Conservation (phyloP, 2,113 vertebrate genomes). For the Meles meles region DNA sequence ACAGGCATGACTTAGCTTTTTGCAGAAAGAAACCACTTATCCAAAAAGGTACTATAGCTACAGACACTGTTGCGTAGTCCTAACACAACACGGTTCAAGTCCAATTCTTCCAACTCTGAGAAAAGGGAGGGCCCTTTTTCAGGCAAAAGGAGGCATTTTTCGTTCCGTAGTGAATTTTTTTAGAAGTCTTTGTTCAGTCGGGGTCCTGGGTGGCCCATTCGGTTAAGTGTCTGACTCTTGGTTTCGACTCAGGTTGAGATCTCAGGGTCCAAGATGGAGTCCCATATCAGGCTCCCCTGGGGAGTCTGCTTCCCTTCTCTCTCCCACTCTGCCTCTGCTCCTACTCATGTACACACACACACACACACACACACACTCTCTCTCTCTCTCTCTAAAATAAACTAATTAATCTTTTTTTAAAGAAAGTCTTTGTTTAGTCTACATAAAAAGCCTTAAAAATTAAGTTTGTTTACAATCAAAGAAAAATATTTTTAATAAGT, state of each 20-base stretch:
- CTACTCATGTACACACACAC: background rate
- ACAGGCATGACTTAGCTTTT: background rate
- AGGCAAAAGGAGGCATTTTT: background rate
- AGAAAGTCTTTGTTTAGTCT: background rate
- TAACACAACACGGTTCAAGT: background rate
- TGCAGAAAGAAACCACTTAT: background rate
- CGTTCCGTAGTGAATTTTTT: background rate
- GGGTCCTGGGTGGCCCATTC: background rate
- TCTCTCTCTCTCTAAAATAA: background rate
- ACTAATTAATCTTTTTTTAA: background rate
- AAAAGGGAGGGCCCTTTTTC: background rate
- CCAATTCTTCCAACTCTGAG: background rate
- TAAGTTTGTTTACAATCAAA: background rate
- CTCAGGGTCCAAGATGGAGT: background rate
- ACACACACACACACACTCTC: too few relatives aligned
- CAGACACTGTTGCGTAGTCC: background rate
- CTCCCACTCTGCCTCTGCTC: background rate
- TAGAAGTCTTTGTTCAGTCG: background rate
- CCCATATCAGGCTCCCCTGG: background rate
- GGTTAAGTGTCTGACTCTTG: background rate
- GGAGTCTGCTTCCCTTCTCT: background rate
- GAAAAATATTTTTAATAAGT: background rate
- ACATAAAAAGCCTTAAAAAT: background rate
- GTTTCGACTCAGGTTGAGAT: background rate
- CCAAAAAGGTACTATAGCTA: background rate